These are phyloP conservation scores for Trichomycterus rosablanca DNA, from an alignment of 2,113 vertebrate species.

Conservation along the genomic window DNA sequence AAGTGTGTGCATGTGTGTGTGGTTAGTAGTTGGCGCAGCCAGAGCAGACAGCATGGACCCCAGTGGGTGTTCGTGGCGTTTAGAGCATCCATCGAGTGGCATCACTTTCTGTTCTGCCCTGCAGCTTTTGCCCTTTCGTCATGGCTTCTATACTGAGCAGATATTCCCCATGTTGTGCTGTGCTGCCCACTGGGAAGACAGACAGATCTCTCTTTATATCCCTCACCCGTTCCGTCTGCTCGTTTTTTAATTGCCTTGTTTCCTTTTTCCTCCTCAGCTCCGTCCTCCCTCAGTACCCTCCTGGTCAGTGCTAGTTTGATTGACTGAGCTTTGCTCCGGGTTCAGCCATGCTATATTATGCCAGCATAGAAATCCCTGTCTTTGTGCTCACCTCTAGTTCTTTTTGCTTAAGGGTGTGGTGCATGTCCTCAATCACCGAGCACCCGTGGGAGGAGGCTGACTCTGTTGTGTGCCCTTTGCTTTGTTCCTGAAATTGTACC, in stretches of 20 bases:
- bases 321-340: no score
- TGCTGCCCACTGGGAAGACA: background rate
- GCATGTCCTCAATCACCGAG: conserved; percentile 37
- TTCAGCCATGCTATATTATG: conserved; percentile 26
- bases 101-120: no score
- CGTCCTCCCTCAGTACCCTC: background rate
- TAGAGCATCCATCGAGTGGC: no score
- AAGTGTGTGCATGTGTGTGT: conserved; percentile 10
- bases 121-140: background rate
- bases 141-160: background rate
- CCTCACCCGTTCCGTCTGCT: no score
- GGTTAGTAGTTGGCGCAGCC: no score
- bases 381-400: conserved; percentile 1
- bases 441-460: conserved; percentile 32
- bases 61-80: background rate
- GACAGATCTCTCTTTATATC: no score
- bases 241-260: background rate
- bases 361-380: conserved; percentile 22
- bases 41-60: background rate
- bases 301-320: conserved; percentile 1
- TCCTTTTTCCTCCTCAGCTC: background rate
- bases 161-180: background rate
- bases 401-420: conserved; percentile 8
- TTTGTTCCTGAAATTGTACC: no score
- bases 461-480: background rate